Base-by-base conservation (phyloP, 2,797 vertebrate species). In the Acomys russatus region DNA sequence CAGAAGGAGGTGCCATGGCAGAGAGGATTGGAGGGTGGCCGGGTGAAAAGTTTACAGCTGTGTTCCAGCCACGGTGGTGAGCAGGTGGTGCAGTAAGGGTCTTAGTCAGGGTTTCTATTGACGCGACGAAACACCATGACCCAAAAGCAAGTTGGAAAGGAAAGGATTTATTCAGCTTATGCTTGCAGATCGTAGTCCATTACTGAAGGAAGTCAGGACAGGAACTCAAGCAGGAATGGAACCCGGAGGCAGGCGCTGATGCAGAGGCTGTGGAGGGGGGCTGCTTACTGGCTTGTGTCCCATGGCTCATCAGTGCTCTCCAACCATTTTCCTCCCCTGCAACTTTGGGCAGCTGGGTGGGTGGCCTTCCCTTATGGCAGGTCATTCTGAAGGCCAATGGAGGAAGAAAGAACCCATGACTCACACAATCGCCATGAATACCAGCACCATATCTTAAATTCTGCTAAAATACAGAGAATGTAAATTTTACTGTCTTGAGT, bases 311-410 rank as follows among this genome's bases (percentile, higher is more conserved):
- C 74, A 80, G 77, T 91, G 84, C 64, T 68, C 77, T 74, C 20
- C 0, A 0, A 12, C 96, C 96, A 54, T 86, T 51, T 93, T 76
- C 85, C 93, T 66, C 61, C 82, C 49, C 96, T 78, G 59, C 25
- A 38, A 38, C 0, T 70, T 95, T 96, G 91, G 15, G 0, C 61
- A 33, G 44, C 66, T 95, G 0, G 6, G 74, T 33, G 88, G 25
- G 74, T 33, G 88, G 25, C 10, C 76, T 92, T 30, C 92, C 28
- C 88, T 97, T 85, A 70, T 51, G 15, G 93, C 94, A 95, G 71
- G 28, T 91, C 94, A 96, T 83, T 78, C 59, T 88, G 86, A 44
- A 98, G 89, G 0, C 30, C 73, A 86, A n/a, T 79, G 0, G 0
- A 66, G 66, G 44, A 85, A 88, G n/a, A 14, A 68, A n/a, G 80